Percentiles rank a stretch among this genome's conserved stretches.
Evolutionary conservation across 2,797 vertebrate genomes (phyloP).

Genomic region (Phyllotis vaccarum): DNA sequence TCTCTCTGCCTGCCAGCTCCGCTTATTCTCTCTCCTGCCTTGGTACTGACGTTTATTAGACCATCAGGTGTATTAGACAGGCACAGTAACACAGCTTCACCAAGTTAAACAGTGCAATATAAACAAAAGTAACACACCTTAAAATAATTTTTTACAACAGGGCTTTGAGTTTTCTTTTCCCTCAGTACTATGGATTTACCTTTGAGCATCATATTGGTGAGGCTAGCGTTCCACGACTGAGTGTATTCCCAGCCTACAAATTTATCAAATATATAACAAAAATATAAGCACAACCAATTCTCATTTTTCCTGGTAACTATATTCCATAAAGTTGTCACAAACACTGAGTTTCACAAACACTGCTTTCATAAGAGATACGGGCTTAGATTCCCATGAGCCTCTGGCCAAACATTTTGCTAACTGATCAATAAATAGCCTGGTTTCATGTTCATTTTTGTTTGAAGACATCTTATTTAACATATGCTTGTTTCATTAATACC

Average conservation of each 20-base stretch:
- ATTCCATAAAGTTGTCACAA: background rate
- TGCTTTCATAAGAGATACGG: background rate
- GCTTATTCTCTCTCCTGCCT: too few relatives aligned
- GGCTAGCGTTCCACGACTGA: background rate
- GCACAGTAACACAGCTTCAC: too few relatives aligned
- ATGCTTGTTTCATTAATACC: background rate
- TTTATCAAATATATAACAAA: background rate
- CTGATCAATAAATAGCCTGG: background rate
- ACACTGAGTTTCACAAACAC: background rate
- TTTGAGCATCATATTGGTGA: background rate
- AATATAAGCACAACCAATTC: background rate
- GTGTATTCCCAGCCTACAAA: background rate
- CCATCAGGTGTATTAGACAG: too few relatives aligned
- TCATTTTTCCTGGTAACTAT: background rate
- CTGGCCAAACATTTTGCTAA: slow-evolving; percentile 8
- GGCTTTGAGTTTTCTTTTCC: background rate
- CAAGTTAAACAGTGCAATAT: too few relatives aligned
- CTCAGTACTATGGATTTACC: background rate
- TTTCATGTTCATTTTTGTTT: slow-evolving; percentile 14
- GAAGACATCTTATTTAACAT: slow-evolving; percentile 5
- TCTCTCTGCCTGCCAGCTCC: too few relatives aligned
- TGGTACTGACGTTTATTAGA: too few relatives aligned
- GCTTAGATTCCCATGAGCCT: background rate
- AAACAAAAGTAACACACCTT: too few relatives aligned
- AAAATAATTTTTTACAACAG: too few relatives aligned